Evolutionary conservation across 2,797 vertebrate species (phyloP), one percentile per base, ranked within the genome.

Genomic region (Lindbergichthys nudifrons): DNA sequence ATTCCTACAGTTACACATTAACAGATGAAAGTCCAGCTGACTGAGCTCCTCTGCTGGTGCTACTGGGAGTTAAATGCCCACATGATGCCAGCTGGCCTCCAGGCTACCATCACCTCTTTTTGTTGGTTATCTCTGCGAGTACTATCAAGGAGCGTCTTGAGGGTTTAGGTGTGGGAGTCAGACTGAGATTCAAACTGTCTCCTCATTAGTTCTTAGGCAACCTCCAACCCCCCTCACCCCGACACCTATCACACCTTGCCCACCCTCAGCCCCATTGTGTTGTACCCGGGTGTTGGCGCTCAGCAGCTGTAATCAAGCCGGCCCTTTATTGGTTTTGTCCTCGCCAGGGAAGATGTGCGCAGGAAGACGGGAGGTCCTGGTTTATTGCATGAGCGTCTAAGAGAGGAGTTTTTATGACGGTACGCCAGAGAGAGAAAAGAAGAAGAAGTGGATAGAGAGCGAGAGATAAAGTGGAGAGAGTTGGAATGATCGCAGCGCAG

Each of bases 281-380:
- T 65, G 59, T 77, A 75, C 85, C 72, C 52, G 61, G 82, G 81
- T 88, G 83, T 87, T 84, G 80, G 81, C 75, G 51, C 84, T 89
- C 87, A 84, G 81, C 87, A 87, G 86, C 88, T 92, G 90, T 93
- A 92, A 94, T 93, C 92, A 94, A 93, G 84, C 86, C 54, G 9
- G 77, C 69, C 82, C 71, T 87, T 93, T 93, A 94, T 93, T 94
- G 92, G 92, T 88, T 92, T 92, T 91, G 90, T 89, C 77, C 78
- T 88, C 85, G 43, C 81, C 77, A 43, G 84, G 91, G 93, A 91
- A 93, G 80, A 90, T 62, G 79, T 77, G 82, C 61, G 32, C 81
- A 74, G 87, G 79, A 90, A 86, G 80, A 83, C 82, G 83, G 83
- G 79, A 89, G 87, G 84, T 80, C 86, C 70, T 58, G 74, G 70